Base-by-base conservation (phyloP, 2,797 vertebrate species). In the Menidia menidia region DNA sequence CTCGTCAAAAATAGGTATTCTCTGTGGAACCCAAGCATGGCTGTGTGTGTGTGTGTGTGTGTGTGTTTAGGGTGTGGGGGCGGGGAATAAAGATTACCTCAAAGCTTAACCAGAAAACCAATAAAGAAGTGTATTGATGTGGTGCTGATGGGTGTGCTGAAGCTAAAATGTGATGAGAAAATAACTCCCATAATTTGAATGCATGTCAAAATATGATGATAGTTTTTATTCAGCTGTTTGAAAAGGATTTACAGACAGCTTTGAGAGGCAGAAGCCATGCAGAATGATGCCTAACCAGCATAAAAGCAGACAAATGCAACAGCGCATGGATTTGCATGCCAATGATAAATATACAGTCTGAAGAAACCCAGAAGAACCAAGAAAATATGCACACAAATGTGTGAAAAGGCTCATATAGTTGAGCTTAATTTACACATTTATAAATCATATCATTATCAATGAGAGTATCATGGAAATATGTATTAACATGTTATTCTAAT, bases 61-160 rank as follows among this genome's bases (percentile, higher is more conserved):
- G 41, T 56, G 30, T 33, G 50, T 43, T 65, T 25, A 25, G 25
- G 25, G 25, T 25, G 25, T 25, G 25, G 25, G 25, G 25, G 25
- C 25, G 56, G 35, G n/a, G 58, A 72, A 68, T 63, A 44, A 45
- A 68, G 19, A 81, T 86, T 72, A 73, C 75, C 75, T 64, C 68
- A 7, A n/a, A 59, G 73, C 65, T 43, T 60, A 69, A 74, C 19
- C 13, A 18, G 42, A 64, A 45, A 60, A 57, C 73, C 55, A 77
- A 69, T 78, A 82, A 82, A 77, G 67, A n/a, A 48, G 55, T 60
- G 62, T 73, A 25, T 77, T 77, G 72, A 73, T 65, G 59, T 66
- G 64, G 67, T 50, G 60, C 45, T 41, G 52, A 79, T 68, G 54
- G 65, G 83, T 35, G 19, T 56, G 25, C 43, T 43, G 53, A 39